Percentiles rank a stretch among this genome's conserved stretches.
These are phyloP conservation scores for Odontophorus gujanensis DNA, from an alignment of 2,113 vertebrate species.

Conservation along the genomic window DNA sequence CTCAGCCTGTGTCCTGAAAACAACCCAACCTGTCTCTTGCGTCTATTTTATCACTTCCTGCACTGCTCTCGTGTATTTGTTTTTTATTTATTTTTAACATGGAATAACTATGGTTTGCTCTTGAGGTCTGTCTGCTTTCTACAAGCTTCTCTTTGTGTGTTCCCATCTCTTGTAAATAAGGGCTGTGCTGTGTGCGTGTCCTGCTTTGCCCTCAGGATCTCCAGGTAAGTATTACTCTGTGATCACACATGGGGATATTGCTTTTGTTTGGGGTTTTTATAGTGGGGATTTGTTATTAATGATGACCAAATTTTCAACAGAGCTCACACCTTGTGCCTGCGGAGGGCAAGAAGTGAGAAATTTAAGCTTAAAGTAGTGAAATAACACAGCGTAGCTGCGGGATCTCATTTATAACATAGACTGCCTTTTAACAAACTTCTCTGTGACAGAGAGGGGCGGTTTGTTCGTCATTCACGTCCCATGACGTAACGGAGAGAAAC, in stretches of 20 bases:
- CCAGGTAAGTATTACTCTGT: neutral
- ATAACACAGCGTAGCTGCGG: too few species aligned
- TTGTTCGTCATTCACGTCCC: too few species aligned
- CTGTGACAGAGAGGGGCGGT: fast-evolving
- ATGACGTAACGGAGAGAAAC: too few species aligned
- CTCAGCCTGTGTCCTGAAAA: fast-evolving
- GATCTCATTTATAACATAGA: neutral
- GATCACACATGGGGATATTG: fast-evolving
- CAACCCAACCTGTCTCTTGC: neutral
- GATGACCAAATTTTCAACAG: neutral
- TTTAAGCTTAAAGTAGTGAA: neutral
- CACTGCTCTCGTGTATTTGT: fast-evolving
- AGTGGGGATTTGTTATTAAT: neutral
- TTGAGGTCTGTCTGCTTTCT: neutral
- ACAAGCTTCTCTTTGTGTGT: fast-evolving
- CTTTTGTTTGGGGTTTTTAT: neutral
- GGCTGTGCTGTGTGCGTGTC: neutral
- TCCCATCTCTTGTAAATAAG: neutral
- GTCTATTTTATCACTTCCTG: neutral
- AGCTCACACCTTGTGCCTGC: fast-evolving
- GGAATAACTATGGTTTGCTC: neutral
- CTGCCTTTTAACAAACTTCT: fast-evolving
- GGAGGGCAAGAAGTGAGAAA: too few species aligned
- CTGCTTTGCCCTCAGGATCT: neutral
- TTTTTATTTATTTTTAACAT: neutral